phyloP scores from a whole-genome alignment of 2,113 vertebrate species.

The Castor canadensis region DNA sequence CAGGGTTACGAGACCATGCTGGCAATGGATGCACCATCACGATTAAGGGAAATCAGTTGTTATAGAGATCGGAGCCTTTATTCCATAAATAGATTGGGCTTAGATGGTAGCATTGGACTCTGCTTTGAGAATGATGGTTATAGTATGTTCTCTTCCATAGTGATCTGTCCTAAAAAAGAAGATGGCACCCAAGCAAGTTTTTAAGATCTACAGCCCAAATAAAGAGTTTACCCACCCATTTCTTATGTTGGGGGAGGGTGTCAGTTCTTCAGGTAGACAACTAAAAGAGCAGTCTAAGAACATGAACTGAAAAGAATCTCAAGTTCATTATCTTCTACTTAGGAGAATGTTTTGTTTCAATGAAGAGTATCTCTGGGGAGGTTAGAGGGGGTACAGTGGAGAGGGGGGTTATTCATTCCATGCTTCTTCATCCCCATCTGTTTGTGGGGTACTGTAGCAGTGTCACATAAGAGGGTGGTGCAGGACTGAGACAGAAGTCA shows the following conservation, averaged over 20 bases:
- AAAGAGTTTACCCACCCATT: background rate
- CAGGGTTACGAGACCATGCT: background rate
- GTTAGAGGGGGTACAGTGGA: accelerated
- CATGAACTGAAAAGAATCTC: background rate
- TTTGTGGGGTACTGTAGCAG: accelerated
- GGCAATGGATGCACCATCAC: accelerated
- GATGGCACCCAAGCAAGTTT: background rate
- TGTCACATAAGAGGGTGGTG: background rate
- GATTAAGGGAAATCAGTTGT: background rate
- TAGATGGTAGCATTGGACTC: background rate
- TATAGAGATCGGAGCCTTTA: background rate
- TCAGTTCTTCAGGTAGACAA: background rate
- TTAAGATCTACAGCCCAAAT: background rate
- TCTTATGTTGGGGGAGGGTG: background rate
- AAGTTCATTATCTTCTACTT: background rate
- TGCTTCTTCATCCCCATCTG: background rate
- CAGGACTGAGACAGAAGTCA: background rate
- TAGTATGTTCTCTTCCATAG: background rate
- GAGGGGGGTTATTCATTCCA: accelerated
- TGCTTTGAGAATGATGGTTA: background rate
- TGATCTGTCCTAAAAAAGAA: background rate
- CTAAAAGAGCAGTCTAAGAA: background rate
- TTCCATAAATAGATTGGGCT: slow-evolving; percentile 35
- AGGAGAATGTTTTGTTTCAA: background rate
- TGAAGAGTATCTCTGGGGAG: background rate